Evolutionary conservation across 2,888 invertebrate species (phyloP), one percentile per base, ranked within the genome.

Genomic region (Epinotia demarniana): DNA sequence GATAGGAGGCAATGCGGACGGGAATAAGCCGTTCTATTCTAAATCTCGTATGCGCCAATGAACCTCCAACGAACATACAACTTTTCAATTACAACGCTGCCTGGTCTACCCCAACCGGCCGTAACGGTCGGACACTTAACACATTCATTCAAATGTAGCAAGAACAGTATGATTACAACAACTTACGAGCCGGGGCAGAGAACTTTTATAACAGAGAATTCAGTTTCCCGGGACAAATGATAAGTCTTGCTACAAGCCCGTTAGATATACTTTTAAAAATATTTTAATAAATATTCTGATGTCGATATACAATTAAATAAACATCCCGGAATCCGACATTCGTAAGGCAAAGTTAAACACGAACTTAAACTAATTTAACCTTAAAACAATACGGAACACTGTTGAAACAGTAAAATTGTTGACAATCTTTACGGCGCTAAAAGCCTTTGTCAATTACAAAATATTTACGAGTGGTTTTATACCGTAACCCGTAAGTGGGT

Each of bases 401-500:
- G 49, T 53, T 12, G 8, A 57, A 68, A 33, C 67, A 67, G 39
- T 33, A 63, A 43, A 6, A 16, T 53, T 57, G 69, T 60, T 69
- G 58, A 60, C 69, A 60, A 69, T 46, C 43, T 43, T 13, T 68
- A 63, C 63, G 23, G 57, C 49, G 49, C 49, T 70, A 63, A 64
- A 74, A 74, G 74, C 72, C 64, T 72, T 72, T 58, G 72, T 64
- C 72, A 74, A 63, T 74, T 74, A 70, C 74, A 74, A 70, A 75
- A 75, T 66, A 61, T 70, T 69, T 66, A 71, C 23, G 60, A 66
- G 66, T 55, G 70, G 75, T 75, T 70, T 64, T 49, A 69, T 69
- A 66, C 71, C 71, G 43, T 66, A 66, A 39, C 39, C 57, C 33
- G 67, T 75, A 82, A 82, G 80, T 82, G 80, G 79, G 84, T 91